Percentiles rank a stretch among this genome's conserved stretches.
Conservation (phyloP, 2,888 invertebrate genomes). For the Agonopterix arenella region DNA sequence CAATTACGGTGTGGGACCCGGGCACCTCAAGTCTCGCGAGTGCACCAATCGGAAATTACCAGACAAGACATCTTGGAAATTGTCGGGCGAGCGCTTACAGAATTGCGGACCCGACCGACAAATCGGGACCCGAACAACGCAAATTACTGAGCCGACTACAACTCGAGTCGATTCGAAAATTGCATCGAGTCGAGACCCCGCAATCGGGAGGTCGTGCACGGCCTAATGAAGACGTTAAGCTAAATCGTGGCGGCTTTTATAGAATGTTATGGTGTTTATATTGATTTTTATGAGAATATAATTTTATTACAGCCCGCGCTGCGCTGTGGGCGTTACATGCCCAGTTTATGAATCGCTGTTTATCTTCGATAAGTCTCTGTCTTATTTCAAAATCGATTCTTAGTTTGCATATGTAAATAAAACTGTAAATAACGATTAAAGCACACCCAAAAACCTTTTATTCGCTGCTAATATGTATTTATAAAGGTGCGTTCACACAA, state of each 20-base stretch:
- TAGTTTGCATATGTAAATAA: conserved; percentile 22
- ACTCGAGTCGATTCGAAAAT: conserved; percentile 55
- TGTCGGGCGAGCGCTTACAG: conserved; percentile 49
- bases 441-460: neutral
- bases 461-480: neutral
- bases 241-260: conserved; percentile 54
- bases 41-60: conserved; percentile 63
- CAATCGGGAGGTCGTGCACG: conserved; percentile 60
- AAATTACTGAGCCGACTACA: conserved; percentile 56
- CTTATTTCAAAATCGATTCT: conserved; percentile 19
- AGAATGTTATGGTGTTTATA: conserved; percentile 58
- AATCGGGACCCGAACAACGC: conserved; percentile 55
- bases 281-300: conserved; percentile 68
- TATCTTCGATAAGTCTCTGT: conserved; percentile 20
- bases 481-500: conserved; percentile 15
- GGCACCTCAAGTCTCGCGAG: conserved; percentile 42
- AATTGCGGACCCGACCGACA: conserved; percentile 55
- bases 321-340: conserved; percentile 34
- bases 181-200: conserved; percentile 42
- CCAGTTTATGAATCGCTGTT: conserved; percentile 24
- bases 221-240: conserved; percentile 70
- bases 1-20: conserved; percentile 51
- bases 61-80: conserved; percentile 56
- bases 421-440: neutral
- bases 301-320: conserved; percentile 43